A percentile compares a stretch with the other conserved stretches of the same genome.
These are phyloP conservation scores for Gryllus longicercus DNA, from an alignment of 2,888 invertebrate species.

Conservation along the genomic window DNA sequence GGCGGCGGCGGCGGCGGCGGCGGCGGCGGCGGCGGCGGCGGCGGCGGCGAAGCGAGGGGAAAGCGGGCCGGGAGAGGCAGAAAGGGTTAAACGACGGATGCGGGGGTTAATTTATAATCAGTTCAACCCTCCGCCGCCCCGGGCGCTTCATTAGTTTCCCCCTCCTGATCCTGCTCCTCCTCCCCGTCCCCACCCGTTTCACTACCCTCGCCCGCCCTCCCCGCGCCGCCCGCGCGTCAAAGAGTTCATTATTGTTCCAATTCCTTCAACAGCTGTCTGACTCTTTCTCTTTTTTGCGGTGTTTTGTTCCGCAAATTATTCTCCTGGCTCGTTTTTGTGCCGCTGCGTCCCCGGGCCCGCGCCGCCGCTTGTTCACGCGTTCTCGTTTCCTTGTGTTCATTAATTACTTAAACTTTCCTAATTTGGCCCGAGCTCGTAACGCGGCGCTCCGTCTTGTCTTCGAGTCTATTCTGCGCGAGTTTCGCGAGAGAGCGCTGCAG, in stretches of 20 bases:
- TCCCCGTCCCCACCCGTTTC: background rate
- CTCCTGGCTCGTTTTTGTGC: background rate
- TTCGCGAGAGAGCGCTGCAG: too few relatives aligned
- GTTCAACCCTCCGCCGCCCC: background rate
- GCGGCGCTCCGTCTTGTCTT: background rate
- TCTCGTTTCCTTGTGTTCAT: constrained; percentile 5
- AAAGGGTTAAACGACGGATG: constrained; percentile 17
- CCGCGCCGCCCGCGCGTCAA: background rate
- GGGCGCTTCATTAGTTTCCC: background rate
- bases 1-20: background rate
- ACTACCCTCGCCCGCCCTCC: background rate
- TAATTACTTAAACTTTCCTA: constrained; percentile 33
- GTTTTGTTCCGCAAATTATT: background rate
- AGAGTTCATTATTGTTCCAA: constrained; percentile 17
- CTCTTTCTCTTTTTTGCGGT: background rate
- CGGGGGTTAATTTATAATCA: constrained; percentile 17
- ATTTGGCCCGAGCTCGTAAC: constrained; percentile 32
- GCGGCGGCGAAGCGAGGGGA: background rate
- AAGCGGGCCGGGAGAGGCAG: background rate
- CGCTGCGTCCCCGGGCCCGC: background rate
- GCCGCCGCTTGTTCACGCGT: background rate
- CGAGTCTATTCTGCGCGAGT: background rate
- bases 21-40: background rate
- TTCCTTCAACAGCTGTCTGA: background rate
- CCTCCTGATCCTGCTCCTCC: background rate